Conservation (phyloP, 1,140 invertebrate species). For the Luehdorfia chinensis region DNA sequence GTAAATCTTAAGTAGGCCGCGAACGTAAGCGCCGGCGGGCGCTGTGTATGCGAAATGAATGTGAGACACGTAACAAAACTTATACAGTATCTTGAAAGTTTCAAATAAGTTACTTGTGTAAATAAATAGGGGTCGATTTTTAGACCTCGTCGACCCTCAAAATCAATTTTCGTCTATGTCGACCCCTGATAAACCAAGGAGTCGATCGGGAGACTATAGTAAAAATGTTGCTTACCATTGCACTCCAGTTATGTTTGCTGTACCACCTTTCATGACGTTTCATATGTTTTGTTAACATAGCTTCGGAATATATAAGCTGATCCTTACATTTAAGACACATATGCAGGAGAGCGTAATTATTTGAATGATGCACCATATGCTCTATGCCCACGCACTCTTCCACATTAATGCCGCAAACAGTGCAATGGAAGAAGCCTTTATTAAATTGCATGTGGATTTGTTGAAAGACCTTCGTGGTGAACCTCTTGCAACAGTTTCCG, state of each 20-base stretch:
- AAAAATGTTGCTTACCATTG: no score
- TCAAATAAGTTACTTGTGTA: no score
- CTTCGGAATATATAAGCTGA: neutral
- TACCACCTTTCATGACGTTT: neutral
- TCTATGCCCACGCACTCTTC: neutral
- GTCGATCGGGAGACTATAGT: no score
- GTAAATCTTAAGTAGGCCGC: no score
- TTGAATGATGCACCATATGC: neutral
- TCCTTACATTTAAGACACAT: neutral
- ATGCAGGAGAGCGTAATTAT: neutral
- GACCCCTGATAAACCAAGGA: no score
- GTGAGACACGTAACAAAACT: no score
- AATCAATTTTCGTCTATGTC: no score
- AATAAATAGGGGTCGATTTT: no score
- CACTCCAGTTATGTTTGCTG: neutral
- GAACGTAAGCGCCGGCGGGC: no score
- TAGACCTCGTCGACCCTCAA: no score
- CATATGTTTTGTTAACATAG: neutral
- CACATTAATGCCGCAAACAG: neutral
- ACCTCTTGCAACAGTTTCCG: neutral
- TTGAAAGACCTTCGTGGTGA: neutral
- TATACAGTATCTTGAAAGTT: no score
- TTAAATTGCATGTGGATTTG: neutral
- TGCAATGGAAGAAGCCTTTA: neutral
- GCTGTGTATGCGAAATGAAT: no score